These are phyloP conservation scores for Myoxocephalus aenaeus DNA, from an alignment of 2,797 vertebrate genomes.

Conservation along the genomic window DNA sequence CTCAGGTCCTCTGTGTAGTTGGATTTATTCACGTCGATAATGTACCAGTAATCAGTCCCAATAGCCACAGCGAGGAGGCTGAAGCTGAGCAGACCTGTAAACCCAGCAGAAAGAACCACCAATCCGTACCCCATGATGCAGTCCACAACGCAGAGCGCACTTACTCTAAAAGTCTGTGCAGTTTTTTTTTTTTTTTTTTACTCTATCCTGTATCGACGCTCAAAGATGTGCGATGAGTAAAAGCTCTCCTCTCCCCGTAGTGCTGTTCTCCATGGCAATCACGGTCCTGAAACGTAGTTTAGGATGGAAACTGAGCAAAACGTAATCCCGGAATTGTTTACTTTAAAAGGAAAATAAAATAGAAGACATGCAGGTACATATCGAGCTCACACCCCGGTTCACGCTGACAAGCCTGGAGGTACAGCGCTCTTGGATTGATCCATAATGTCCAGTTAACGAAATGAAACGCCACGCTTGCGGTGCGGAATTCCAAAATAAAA, in stretches of 20 bases:
- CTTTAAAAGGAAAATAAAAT: not conserved
- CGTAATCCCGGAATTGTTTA: not conserved
- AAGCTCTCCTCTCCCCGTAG: constrained; percentile 50
- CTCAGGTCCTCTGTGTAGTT: constrained; percentile 78
- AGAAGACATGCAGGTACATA: not conserved
- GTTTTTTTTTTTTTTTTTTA: not conserved
- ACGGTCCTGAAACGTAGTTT: constrained; percentile 1
- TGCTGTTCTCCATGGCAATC: constrained; percentile 31
- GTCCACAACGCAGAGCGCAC: constrained; percentile 8
- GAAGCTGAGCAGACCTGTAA: constrained; percentile 84
- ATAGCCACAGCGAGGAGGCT: constrained; percentile 82
- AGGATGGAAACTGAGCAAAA: not conserved
- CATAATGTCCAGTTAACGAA: not conserved
- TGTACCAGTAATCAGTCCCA: constrained; percentile 88
- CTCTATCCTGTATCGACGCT: constrained; percentile 12
- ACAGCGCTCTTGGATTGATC: constrained; percentile 31
- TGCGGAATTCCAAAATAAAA: constrained; percentile 47
- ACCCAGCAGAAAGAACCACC: constrained; percentile 78
- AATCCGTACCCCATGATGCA: constrained; percentile 69
- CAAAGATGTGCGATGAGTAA: constrained; percentile 63
- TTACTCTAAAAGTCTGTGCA: not conserved
- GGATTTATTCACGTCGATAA: constrained; percentile 83
- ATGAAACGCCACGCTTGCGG: constrained; percentile 16
- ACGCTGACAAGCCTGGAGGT: not conserved
- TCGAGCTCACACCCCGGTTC: not conserved